A percentile compares a stretch with the other conserved stretches of the same genome.
These are phyloP conservation scores for Parotia lawesii DNA, from an alignment of 2,113 vertebrate species.

Conservation along the genomic window DNA sequence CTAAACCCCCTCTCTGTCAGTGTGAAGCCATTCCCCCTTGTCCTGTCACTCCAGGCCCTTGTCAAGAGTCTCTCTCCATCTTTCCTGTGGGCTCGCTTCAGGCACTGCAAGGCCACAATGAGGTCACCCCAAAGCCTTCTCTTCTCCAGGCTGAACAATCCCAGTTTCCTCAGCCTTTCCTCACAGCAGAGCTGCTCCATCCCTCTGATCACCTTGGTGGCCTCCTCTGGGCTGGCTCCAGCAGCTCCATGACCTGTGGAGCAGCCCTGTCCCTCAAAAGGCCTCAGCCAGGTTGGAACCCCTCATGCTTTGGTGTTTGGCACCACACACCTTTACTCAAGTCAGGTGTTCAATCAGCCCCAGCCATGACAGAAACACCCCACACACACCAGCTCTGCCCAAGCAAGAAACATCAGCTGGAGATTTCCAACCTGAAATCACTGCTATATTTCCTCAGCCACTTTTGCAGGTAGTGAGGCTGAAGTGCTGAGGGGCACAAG, in stretches of 20 bases:
- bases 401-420: neutral
- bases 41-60: neutral
- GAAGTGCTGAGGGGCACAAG: neutral
- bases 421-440: neutral
- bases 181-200: neutral
- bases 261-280: neutral
- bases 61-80: neutral
- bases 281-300: neutral
- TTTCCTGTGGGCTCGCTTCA: neutral
- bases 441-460: neutral
- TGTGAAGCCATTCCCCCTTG: neutral
- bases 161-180: neutral
- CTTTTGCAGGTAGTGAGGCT: neutral
- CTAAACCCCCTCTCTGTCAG: rapidly evolving
- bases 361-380: neutral
- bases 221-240: neutral
- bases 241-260: neutral
- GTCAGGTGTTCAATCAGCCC: neutral
- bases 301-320: neutral
- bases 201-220: neutral
- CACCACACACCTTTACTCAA: neutral
- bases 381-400: rapidly evolving
- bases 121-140: neutral
- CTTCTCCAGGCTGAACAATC: neutral
- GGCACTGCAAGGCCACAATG: neutral